Base-by-base conservation (phyloP, 2,797 vertebrate species). In the Cyclura pinguis region DNA sequence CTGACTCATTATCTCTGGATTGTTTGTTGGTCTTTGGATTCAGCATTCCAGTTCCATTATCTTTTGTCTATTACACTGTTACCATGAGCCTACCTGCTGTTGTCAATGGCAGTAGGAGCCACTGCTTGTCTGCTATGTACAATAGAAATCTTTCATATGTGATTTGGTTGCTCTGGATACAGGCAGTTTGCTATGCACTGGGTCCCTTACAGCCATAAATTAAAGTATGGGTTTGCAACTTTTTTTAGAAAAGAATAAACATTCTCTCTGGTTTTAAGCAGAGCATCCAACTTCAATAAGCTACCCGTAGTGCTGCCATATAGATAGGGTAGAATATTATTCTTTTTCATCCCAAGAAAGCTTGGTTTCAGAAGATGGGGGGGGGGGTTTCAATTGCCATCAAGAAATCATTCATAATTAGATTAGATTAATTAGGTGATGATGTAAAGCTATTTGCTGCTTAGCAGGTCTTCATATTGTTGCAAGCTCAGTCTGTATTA, bases 141-240 rank as follows among this genome's bases (percentile, higher is more conserved):
- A 62, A 32, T 55, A 93, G 32, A 86, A 88, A 93, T 78, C 47
- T 55, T 57, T 92, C 62, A 67, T 27, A 3, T 76, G 81, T 86
- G 77, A 81, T 90, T 16, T 73, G 78, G 27, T 86, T 93, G 93
- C 62, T 93, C 64, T 93, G 92, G 38, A 91, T 95, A 42, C 90
- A 85, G 86, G 76, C 73, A 92, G 18, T 67, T 72, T 88, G 81
- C 93, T 64, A 47, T 77, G 76, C 24, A 9, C 62, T n/a, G 81
- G 80, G 89, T 81, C 42, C 42, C 20, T 10, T 27, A 35, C 32
- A 91, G 35, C 78, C 88, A 4, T 87, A 89, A 78, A 86, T 74
- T 29, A 90, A 82, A 77, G n/a, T 88, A 59, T 42, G 47, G 76
- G 50, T 64, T 78, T 67, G 42, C 76, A 78, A 67, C 29, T 29